phyloP scores from a whole-genome alignment of 2,113 vertebrate species.

The Tachysurus vachellii region DNA sequence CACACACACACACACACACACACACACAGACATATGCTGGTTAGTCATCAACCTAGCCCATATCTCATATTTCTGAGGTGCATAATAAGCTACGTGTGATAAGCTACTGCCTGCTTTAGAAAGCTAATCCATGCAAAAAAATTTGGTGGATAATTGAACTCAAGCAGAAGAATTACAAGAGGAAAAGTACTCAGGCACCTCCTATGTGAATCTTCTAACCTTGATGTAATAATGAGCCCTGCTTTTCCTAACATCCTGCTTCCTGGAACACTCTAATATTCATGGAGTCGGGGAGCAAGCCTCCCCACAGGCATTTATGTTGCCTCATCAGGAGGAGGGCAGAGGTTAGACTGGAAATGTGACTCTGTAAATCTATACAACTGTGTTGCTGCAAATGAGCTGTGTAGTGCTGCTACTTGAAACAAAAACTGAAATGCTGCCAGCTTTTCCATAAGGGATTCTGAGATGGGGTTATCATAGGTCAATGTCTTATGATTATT shows the following conservation, averaged over 20 bases:
- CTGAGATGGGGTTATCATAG: not conserved
- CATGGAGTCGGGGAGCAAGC: constrained; percentile 42
- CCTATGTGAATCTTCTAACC: constrained; percentile 59
- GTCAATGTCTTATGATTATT: not conserved
- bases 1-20: constrained; percentile 18
- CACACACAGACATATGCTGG: not conserved
- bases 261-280: constrained; percentile 43
- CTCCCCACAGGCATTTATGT: constrained; percentile 46
- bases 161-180: constrained; percentile 58
- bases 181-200: constrained; percentile 46
- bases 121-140: constrained; percentile 66
- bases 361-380: not conserved
- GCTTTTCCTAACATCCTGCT: constrained; percentile 35
- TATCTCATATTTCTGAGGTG: constrained; percentile 64
- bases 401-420: not conserved
- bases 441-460: not conserved
- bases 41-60: constrained; percentile 44
- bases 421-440: constrained; percentile 5
- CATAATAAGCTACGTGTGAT: constrained; percentile 66
- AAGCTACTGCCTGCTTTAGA: constrained; percentile 63
- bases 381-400: constrained; percentile 16
- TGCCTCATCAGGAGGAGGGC: constrained; percentile 39
- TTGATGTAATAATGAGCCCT: constrained; percentile 63
- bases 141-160: constrained; percentile 67
- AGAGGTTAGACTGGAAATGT: constrained; percentile 12